Evolutionary conservation across 2,113 vertebrate genomes (phyloP), one percentile per base, ranked within the genome.

Genomic region (Zeus faber): DNA sequence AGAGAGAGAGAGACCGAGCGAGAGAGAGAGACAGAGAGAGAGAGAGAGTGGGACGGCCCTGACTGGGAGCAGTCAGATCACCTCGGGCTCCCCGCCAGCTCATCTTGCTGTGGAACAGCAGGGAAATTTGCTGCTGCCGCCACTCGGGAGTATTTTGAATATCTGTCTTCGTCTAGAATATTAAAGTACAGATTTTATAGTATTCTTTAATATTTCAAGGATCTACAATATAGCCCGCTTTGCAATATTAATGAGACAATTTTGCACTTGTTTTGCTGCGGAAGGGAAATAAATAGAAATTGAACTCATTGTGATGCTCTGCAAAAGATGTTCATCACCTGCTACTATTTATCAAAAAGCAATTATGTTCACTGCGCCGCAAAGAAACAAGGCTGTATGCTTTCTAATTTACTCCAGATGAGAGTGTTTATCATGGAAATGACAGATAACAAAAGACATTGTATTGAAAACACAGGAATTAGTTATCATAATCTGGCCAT

Each of bases 101-200:
- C 26, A 45, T 41, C 62, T 43, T 10, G 35, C 47, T 16, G 53
- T 45, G 45, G 45, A 51, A 58, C 44, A 35, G 39, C 14, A 35
- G 31, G 3, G 31, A 7, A 35, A 35, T 35, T 9, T 35, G 31
- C 31, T 35, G 14, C 31, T 13, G 14, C 8, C 14, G 31, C 9
- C 31, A 13, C 5, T 3, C 1, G 31, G 31, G 31, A 35, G 31
- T 35, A 35, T 35, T 2, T 35, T 13, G 14, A 35, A 35, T 35
- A 35, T 35, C 31, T 11, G 14, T 13, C 10, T 8, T 35, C 31
- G 10, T 9, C 31, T 13, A 5, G 31, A 35, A 9, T 35, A 35
- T 35, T 35, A 35, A 5, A 5, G 14, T 8, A 35, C 9, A 13
- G 14, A 13, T 35, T 29, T 35, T 35, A 35, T 2, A 35, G 6